phyloP scores from a whole-genome alignment of 2,113 vertebrate genomes.

The Argyrosomus japonicus region DNA sequence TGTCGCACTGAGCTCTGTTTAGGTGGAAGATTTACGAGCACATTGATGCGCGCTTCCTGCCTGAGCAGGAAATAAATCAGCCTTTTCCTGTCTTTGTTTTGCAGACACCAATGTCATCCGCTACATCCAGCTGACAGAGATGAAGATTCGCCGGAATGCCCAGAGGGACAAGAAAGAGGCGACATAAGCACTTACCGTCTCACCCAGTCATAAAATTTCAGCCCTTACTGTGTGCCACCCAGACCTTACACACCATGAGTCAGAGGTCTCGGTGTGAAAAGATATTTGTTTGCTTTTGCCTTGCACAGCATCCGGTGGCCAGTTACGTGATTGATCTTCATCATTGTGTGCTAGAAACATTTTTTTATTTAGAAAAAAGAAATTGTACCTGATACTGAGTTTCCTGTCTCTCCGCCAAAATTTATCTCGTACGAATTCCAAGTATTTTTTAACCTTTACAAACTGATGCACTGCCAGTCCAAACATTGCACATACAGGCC shows the following conservation, averaged over 20 bases:
- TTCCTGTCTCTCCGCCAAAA: conserved; percentile 27
- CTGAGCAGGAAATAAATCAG: conserved; percentile 47
- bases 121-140: conserved; percentile 99
- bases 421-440: conserved; percentile 13
- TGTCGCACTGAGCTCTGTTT: background rate
- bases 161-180: conserved; percentile 96
- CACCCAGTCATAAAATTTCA: conserved; percentile 53
- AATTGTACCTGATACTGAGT: conserved; percentile 31
- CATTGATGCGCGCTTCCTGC: conserved; percentile 45
- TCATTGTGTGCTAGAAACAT: conserved; percentile 62
- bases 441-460: conserved; percentile 44
- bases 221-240: conserved; percentile 66
- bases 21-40: conserved; percentile 37
- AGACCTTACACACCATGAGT: conserved; percentile 58
- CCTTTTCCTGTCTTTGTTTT: conserved; percentile 70
- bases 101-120: conserved; percentile 98
- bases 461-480: conserved; percentile 77
- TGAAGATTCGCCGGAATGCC: conserved; percentile 96
- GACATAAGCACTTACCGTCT: conserved; percentile 79
- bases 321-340: conserved; percentile 68
- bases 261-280: conserved; percentile 49
- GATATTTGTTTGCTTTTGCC: conserved; percentile 66
- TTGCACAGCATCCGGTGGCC: conserved; percentile 68
- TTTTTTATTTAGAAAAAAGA: background rate
- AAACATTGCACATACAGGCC: conserved; percentile 75